A percentile compares a stretch with the other conserved stretches of the same genome.
phyloP scores from a whole-genome alignment of 2,113 vertebrate genomes.

The Theristicus caerulescens region DNA sequence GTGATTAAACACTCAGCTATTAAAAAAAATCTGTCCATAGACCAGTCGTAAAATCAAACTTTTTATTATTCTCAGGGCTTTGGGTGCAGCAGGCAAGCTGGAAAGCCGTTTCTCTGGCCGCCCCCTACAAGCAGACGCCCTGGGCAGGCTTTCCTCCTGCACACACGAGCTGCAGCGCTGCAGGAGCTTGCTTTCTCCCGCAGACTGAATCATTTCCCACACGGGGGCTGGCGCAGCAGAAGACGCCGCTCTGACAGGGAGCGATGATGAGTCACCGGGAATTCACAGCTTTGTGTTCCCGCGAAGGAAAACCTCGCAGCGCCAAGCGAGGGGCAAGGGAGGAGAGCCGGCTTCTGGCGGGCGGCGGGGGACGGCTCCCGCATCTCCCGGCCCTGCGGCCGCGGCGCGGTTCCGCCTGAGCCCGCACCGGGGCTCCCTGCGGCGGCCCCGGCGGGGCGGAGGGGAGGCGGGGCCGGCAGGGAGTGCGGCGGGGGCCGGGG shows the following conservation, averaged over 20 bases:
- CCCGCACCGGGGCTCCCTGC: too few species aligned
- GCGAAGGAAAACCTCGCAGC: constrained; percentile 31
- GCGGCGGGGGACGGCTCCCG: background rate
- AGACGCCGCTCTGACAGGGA: constrained; percentile 52
- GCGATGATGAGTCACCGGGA: constrained; percentile 66
- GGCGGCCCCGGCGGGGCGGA: too few species aligned
- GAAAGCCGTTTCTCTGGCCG: background rate
- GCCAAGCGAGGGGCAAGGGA: background rate
- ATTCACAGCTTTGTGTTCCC: constrained; percentile 56
- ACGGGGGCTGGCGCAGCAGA: constrained; percentile 54
- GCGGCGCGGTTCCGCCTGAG: too few species aligned
- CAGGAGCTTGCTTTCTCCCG: constrained; percentile 42
- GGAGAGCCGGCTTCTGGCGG: background rate
- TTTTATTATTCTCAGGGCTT: background rate
- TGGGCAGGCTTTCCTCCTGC: background rate
- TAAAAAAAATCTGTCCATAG: background rate
- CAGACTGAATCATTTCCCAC: constrained; percentile 68
- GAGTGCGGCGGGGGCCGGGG: too few species aligned
- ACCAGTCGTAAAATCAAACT: background rate
- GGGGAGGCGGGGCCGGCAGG: too few species aligned
- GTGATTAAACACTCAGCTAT: background rate
- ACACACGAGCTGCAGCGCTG: constrained; percentile 30
- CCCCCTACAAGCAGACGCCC: background rate
- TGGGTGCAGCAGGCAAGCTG: background rate
- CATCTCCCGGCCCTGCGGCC: too few species aligned